Percentiles rank a stretch among this genome's conserved stretches.
Evolutionary conservation across 2,113 vertebrate species (phyloP).

Genomic region (Solea solea): DNA sequence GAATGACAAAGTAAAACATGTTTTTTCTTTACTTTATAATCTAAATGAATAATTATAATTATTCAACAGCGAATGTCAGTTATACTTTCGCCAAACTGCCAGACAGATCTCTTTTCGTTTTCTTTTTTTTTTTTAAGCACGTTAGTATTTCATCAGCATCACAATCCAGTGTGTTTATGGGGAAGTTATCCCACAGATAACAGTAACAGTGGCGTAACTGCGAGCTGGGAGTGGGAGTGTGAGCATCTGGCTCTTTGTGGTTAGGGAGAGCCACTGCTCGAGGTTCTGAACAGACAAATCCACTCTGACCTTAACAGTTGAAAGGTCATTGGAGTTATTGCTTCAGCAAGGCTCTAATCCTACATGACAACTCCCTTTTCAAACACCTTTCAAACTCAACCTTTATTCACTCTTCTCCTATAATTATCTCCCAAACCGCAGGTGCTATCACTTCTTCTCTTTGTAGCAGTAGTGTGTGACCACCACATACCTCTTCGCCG

Average conservation of each 20-base stretch:
- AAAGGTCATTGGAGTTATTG: constrained; percentile 47
- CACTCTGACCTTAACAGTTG: constrained; percentile 49
- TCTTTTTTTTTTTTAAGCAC: not conserved
- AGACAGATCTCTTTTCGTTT: not conserved
- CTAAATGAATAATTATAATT: not conserved
- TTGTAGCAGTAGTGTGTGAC: constrained; percentile 25
- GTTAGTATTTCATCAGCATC: not conserved
- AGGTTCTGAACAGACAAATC: constrained; percentile 12
- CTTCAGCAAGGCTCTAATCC: constrained; percentile 52
- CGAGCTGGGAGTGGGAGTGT: constrained; percentile 31
- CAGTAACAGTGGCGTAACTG: constrained; percentile 5
- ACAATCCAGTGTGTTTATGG: not conserved
- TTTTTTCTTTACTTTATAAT: not conserved
- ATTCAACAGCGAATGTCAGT: not conserved
- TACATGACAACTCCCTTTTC: constrained; percentile 58
- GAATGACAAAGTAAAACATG: too few species aligned
- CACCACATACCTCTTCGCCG: constrained; percentile 18
- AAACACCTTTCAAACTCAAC: constrained; percentile 52
- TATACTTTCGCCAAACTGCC: not conserved
- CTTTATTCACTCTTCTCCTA: constrained; percentile 47
- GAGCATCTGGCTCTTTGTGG: constrained; percentile 28
- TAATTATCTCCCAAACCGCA: constrained; percentile 63
- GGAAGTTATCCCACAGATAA: not conserved
- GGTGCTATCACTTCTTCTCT: constrained; percentile 43
- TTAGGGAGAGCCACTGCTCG: constrained; percentile 27